Evolutionary conservation across 2,888 invertebrate species (phyloP).

Genomic region (Anarsia innoxiella): DNA sequence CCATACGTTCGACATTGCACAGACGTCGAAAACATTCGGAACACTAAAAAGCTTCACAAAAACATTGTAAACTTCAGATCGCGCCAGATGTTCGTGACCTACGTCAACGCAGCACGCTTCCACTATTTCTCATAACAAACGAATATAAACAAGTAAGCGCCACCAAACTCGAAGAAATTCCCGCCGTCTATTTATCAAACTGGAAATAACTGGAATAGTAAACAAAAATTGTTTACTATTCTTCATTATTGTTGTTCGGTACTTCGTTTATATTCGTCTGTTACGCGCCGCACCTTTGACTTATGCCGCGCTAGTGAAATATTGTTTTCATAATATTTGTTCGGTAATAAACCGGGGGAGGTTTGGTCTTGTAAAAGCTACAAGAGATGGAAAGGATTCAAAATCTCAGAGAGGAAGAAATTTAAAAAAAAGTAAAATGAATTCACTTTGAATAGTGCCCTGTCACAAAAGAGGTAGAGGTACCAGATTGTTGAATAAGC

Average conservation of each 20-base stretch:
- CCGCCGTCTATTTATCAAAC: constrained; percentile 31
- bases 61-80: constrained; percentile 14
- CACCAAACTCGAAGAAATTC: constrained; percentile 21
- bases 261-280: constrained; percentile 22
- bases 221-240: constrained; percentile 29
- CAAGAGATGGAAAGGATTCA: too few relatives aligned
- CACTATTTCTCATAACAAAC: constrained; percentile 11
- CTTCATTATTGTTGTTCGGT: constrained; percentile 23
- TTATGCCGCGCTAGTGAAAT: constrained; percentile 17
- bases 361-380: constrained; percentile 2
- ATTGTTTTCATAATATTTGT: constrained; percentile 16
- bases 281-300: constrained; percentile 22
- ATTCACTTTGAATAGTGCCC: too few relatives aligned
- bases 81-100: constrained; percentile 58
- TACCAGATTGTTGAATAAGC: too few relatives aligned
- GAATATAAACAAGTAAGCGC: constrained; percentile 23
- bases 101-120: constrained; percentile 39
- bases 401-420: too few relatives aligned
- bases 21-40: constrained; percentile 17
- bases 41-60: constrained; percentile 22
- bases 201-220: constrained; percentile 36
- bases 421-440: too few relatives aligned
- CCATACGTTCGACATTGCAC: constrained; percentile 22
- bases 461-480: too few relatives aligned
- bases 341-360: constrained; percentile 1